Base-by-base conservation (phyloP, 2,113 vertebrate genomes). In the human region DNA sequence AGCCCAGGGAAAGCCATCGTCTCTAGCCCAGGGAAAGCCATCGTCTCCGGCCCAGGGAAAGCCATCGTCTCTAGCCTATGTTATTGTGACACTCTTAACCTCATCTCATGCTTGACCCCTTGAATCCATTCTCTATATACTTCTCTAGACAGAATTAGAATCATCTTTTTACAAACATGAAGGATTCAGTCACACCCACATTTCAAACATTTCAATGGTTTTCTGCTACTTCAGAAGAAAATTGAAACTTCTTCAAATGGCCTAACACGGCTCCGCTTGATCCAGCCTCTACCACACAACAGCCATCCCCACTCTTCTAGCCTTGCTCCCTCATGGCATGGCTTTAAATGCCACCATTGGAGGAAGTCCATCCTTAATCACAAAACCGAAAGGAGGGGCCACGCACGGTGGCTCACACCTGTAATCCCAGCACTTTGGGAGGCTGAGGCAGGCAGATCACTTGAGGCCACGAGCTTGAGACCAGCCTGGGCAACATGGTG, bases 161-260 rank as follows among this genome's bases (percentile, higher is more conserved):
- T 86, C 12, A 66, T 81, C 80, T 86, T 68, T n/a, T 89, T 20
- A 14, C 43, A 90, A 96, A 82, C 57, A 78, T 1, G 25, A 89
- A 84, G 14, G 1, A 79, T 66, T 16, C 8, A 20, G 17, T 32
- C 27, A 83, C 0, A 4, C 17, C 48, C 61, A 1, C n/a, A 32
- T 57, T 55, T 55, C 61, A 25, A 48, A 2, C 32, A 32, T 57
- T 55, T 55, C 45, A 16, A 48, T 22, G 17, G n/a, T 18, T 89
- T 94, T 59, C 20, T 61, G 48, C 25, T 45, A 38, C 45, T 91
- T 55, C 85, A 30, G 32, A 80, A 85, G 70, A 61, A 88, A 89
- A 88, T 57, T 13, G 2, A 55, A 92, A 78, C 17, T 82, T 73
- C 35, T 72, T n/a, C 72, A 80, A 10, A 76, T 5, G 25, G 45